A percentile compares a stretch with the other conserved stretches of the same genome.
Conservation (phyloP, 1,140 invertebrate species). For the Caenorhabditis elegans region WBcel235 BX284602.5:11070001-11070500, state of each 20-base stretch:
- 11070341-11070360: conserved; percentile 31
- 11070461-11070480: too few species aligned
- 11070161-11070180: not conserved
- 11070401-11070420: too few species aligned
- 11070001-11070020: too few species aligned
- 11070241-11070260: not conserved
- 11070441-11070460: too few species aligned
- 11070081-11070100: conserved; percentile 13
- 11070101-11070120: conserved; percentile 20
- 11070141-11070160: conserved; percentile 25
- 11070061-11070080: too few species aligned
- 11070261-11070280: not conserved
- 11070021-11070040: too few species aligned
- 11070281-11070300: not conserved
- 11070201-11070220: conserved; percentile 17
- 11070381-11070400: not conserved
- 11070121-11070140: too few species aligned
- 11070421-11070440: too few species aligned
- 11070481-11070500: too few species aligned
- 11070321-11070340: conserved; percentile 14
- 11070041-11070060: too few species aligned
- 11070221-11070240: conserved; percentile 26
- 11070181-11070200: not conserved
- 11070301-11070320: not conserved
- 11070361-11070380: conserved; percentile 4